Conservation (phyloP, 53 echinoderm and acorn worm genomes). For the Zoroaster sp. region DNA sequence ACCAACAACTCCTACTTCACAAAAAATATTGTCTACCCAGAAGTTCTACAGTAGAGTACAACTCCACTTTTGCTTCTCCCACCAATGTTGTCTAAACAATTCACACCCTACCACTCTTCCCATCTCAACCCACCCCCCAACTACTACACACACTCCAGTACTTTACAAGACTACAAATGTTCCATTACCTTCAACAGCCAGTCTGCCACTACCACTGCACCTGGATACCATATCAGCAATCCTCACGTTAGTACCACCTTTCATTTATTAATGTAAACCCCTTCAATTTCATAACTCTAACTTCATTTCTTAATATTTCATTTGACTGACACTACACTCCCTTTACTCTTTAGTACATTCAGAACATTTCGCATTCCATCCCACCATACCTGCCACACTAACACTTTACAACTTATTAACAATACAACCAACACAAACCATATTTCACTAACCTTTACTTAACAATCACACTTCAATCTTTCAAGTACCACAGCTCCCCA, state of each 20-base stretch:
- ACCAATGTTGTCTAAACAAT: neutral
- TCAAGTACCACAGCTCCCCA: neutral
- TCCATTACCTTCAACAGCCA: too few species aligned
- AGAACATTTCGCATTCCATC: neutral
- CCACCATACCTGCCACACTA: neutral
- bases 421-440: neutral
- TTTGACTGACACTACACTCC: neutral
- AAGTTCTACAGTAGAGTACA: conserved; percentile 33
- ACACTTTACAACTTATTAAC: neutral
- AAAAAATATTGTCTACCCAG: conserved; percentile 49
- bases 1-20: neutral
- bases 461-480: neutral
- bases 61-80: neutral
- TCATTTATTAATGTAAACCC: neutral
- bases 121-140: neutral
- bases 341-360: neutral
- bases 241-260: neutral
- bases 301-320: neutral
- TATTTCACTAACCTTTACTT: neutral
- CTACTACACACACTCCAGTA: neutral
- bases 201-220: neutral
- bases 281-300: neutral
- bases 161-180: too few species aligned
- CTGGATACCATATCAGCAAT: neutral
- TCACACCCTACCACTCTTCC: neutral